A percentile compares a stretch with the other conserved stretches of the same genome.
These are phyloP conservation scores for Apeltes quadracus DNA, from an alignment of 2,113 vertebrate species.

Conservation along the genomic window DNA sequence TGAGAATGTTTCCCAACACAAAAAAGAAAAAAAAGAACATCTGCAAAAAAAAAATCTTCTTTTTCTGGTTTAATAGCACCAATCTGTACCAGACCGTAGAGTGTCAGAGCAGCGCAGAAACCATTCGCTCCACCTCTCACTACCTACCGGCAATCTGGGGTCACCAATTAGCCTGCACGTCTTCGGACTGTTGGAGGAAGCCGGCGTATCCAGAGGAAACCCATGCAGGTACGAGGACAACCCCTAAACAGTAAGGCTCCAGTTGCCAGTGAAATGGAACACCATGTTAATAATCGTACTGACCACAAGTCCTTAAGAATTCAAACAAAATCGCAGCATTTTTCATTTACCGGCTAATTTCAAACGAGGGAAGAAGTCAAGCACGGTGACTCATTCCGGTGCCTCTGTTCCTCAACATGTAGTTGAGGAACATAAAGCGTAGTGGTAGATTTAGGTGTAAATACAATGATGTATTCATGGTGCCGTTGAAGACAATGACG, in stretches of 20 bases:
- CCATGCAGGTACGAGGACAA: no score
- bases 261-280: background rate
- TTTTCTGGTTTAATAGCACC: constrained; percentile 2
- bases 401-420: background rate
- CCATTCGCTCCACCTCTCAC: no score
- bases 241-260: no score
- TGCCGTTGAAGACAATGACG: background rate
- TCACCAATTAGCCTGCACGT: no score
- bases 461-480: background rate
- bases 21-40: constrained; percentile 31
- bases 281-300: background rate
- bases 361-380: background rate
- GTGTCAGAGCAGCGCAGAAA: no score
- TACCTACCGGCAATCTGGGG: no score
- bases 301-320: constrained; percentile 1
- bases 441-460: background rate
- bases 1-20: constrained; percentile 32
- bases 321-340: background rate
- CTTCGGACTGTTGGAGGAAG: no score
- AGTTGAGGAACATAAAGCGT: no score
- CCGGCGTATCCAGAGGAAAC: no score
- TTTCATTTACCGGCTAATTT: background rate
- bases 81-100: background rate
- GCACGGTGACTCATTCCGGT: background rate
- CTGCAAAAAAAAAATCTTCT: background rate